phyloP scores from a whole-genome alignment of 2,888 invertebrate genomes.

The Molorchus minor region DNA sequence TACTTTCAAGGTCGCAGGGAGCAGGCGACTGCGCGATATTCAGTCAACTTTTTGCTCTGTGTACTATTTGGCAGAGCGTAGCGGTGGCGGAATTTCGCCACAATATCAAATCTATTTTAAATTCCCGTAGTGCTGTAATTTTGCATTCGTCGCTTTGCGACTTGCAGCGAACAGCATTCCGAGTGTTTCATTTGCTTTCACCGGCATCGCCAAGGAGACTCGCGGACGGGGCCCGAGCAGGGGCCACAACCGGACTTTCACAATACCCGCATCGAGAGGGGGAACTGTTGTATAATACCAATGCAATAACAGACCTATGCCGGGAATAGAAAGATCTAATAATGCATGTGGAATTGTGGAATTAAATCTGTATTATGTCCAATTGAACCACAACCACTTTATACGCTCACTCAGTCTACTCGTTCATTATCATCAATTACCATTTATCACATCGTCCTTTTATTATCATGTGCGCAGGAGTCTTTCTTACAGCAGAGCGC shows the following conservation, averaged over 20 bases:
- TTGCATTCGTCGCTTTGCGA: slow-evolving; percentile 50
- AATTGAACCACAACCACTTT: slow-evolving; percentile 32
- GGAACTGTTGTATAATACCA: slow-evolving; percentile 62
- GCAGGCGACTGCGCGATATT: slow-evolving; percentile 51
- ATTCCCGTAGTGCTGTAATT: slow-evolving; percentile 46
- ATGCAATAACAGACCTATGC: slow-evolving; percentile 57
- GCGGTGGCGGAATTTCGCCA: slow-evolving; percentile 48
- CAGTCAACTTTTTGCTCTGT: slow-evolving; percentile 41
- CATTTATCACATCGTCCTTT: slow-evolving; percentile 11
- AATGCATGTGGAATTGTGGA: slow-evolving; percentile 47
- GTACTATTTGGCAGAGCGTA: slow-evolving; percentile 46
- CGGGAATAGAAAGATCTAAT: slow-evolving; percentile 52
- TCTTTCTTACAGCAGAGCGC: background rate
- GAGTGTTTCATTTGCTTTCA: slow-evolving; percentile 59
- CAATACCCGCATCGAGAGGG: slow-evolving; percentile 58
- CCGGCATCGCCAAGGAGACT: slow-evolving; percentile 62
- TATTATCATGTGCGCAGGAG: background rate
- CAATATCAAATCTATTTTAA: slow-evolving; percentile 55
- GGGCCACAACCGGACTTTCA: slow-evolving; percentile 62
- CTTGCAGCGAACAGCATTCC: slow-evolving; percentile 52
- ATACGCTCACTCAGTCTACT: slow-evolving; percentile 19
- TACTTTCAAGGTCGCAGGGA: slow-evolving; percentile 61
- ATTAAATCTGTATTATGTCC: slow-evolving; percentile 40
- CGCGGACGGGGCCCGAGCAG: slow-evolving; percentile 60
- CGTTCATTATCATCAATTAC: slow-evolving; percentile 27